Percentiles rank a stretch among this genome's conserved stretches.
Conservation (phyloP, 2,888 invertebrate genomes). For the Dugesia japonica region DNA sequence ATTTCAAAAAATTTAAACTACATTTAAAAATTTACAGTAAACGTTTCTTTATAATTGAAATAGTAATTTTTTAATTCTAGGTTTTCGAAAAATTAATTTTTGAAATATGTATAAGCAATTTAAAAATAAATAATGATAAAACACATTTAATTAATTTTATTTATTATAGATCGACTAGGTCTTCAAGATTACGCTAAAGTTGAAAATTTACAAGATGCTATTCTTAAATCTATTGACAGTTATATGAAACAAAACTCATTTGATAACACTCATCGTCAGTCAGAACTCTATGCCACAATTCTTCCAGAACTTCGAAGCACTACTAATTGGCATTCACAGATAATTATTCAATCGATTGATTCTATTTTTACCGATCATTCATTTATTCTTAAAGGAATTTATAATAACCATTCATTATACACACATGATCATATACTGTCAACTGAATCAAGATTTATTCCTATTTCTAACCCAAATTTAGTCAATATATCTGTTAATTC, state of each 20-base stretch:
- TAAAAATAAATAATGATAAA: too few species aligned
- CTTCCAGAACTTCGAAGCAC: background rate
- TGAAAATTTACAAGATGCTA: background rate
- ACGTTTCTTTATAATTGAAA: too few species aligned
- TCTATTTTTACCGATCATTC: background rate
- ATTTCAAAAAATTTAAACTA: too few species aligned
- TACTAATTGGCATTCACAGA: background rate
- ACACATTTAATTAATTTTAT: too few species aligned
- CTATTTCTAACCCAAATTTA: background rate
- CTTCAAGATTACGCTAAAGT: background rate
- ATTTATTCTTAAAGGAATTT: background rate
- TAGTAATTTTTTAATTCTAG: too few species aligned
- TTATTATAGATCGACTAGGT: background rate
- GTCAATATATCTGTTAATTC: background rate
- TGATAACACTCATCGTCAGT: slow-evolving; percentile 12
- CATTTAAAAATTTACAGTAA: too few species aligned
- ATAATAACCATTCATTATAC: background rate
- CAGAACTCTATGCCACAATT: background rate
- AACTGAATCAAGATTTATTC: background rate
- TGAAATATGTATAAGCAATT: too few species aligned
- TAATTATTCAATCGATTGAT: background rate
- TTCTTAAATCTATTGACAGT: background rate
- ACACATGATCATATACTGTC: background rate
- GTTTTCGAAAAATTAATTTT: too few species aligned
- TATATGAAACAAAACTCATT: slow-evolving; percentile 2